Evolutionary conservation across 2,888 invertebrate species (phyloP).

Genomic region (Molorchus minor): DNA sequence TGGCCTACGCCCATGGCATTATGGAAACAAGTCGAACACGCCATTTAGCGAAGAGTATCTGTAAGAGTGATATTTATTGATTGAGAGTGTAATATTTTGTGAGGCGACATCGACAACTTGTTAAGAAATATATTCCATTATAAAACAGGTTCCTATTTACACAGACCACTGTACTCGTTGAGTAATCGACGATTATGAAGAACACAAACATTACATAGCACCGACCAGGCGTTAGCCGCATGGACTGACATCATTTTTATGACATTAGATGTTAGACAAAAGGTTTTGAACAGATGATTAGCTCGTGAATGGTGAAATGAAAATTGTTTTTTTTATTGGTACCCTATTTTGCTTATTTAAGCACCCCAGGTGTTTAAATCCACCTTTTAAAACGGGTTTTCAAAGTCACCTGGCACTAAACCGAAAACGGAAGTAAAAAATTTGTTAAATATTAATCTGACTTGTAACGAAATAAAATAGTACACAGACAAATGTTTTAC

Average conservation of each 20-base stretch:
- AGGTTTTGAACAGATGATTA: too few species aligned
- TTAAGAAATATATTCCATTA: constrained; percentile 19
- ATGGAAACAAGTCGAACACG: background rate
- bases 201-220: constrained; percentile 41
- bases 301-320: too few species aligned
- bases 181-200: constrained; percentile 43
- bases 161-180: constrained; percentile 18
- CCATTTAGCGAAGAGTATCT: background rate
- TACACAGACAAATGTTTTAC: too few species aligned
- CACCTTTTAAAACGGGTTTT: too few species aligned
- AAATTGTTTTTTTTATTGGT: too few species aligned
- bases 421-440: too few species aligned
- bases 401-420: too few species aligned
- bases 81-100: constrained; percentile 11
- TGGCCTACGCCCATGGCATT: too few species aligned
- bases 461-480: too few species aligned
- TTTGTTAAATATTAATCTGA: too few species aligned
- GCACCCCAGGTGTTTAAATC: too few species aligned
- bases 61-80: constrained; percentile 12
- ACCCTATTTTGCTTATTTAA: too few species aligned
- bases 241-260: constrained; percentile 8
- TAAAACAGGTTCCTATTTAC: constrained; percentile 22
- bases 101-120: constrained; percentile 15
- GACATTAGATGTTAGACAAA: background rate
- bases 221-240: background rate